Conservation (phyloP, 23 tunicate genomes). For the Styela clava region DNA sequence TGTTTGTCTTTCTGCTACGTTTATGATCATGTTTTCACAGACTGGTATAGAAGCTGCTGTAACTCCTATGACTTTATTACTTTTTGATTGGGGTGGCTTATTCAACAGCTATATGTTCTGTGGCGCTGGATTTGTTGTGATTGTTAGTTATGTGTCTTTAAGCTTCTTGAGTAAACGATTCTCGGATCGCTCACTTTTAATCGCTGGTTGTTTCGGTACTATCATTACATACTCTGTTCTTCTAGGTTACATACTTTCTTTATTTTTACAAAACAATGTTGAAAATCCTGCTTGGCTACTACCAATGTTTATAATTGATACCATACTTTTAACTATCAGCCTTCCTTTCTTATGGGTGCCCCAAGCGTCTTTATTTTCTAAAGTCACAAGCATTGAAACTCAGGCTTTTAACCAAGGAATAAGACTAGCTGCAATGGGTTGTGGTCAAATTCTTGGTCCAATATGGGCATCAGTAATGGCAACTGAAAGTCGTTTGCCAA, state of each 20-base stretch:
- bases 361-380: conserved; percentile 30
- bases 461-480: conserved; percentile 18
- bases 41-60: conserved; percentile 76
- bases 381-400: conserved; percentile 22
- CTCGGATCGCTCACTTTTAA: conserved; percentile 11
- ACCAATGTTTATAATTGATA: conserved; percentile 1
- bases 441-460: conserved; percentile 27
- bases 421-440: conserved; percentile 12
- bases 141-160: background rate
- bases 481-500: background rate
- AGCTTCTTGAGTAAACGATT: background rate
- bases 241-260: background rate
- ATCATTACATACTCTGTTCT: background rate
- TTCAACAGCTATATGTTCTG: conserved; percentile 65
- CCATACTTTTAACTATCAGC: background rate
- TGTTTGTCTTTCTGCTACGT: conserved; percentile 64
- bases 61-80: conserved; percentile 58
- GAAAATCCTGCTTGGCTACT: conserved; percentile 10
- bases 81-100: conserved; percentile 60
- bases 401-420: conserved; percentile 28
- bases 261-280: background rate
- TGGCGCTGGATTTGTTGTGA: conserved; percentile 54
- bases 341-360: conserved; percentile 23
- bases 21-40: conserved; percentile 72
- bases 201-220: conserved; percentile 11